phyloP scores from a whole-genome alignment of 1,140 invertebrate genomes.

The Diuraphis noxia region DNA sequence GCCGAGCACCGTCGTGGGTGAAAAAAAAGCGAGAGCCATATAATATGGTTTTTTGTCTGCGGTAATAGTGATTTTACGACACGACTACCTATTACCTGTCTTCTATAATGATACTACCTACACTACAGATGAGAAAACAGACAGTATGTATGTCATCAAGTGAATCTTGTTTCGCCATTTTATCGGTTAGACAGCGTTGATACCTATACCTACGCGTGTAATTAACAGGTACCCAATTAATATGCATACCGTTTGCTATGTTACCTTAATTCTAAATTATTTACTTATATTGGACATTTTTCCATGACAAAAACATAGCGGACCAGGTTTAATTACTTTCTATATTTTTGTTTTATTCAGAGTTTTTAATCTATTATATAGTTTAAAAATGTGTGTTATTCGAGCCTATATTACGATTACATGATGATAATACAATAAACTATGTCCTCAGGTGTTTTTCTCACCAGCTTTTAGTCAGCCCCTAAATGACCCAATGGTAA shows the following conservation, averaged over 20 bases:
- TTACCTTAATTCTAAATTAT: not conserved
- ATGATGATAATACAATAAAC: not conserved
- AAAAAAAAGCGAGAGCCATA: not conserved
- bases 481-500: not conserved
- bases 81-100: no score
- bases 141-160: not conserved
- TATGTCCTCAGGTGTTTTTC: not conserved
- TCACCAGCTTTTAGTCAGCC: not conserved
- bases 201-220: not conserved
- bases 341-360: no score
- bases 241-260: not conserved
- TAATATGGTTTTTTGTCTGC: not conserved
- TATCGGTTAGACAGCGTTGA: not conserved
- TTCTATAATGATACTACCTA: no score
- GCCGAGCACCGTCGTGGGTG: not conserved
- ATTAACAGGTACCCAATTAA: no score
- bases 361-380: not conserved
- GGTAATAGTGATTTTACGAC: not conserved
- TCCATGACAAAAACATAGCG: not conserved
- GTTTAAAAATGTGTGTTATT: not conserved
- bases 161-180: not conserved
- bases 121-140: no score
- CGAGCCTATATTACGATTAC: not conserved
- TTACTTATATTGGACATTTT: not conserved
- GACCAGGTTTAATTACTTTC: not conserved